Evolutionary conservation across 2,113 vertebrate genomes (phyloP).

Genomic region (Thunnus maccoyii): DNA sequence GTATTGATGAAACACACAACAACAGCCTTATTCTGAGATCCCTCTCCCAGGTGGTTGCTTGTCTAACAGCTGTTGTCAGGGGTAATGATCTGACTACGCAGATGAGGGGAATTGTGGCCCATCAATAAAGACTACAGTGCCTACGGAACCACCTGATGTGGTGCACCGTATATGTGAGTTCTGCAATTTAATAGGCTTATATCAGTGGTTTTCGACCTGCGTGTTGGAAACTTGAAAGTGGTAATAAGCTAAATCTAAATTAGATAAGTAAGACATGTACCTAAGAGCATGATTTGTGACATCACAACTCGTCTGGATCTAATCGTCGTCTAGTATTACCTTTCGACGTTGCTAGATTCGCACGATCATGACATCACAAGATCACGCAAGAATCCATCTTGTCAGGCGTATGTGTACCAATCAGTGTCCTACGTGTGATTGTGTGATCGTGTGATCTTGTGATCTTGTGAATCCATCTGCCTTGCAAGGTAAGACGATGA

Average conservation of each 20-base stretch:
- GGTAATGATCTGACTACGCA: slow-evolving; percentile 55
- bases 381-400: too few relatives aligned
- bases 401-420: too few relatives aligned
- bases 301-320: too few relatives aligned
- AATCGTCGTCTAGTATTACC: too few relatives aligned
- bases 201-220: neutral
- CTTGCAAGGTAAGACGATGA: too few relatives aligned
- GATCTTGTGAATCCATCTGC: too few relatives aligned
- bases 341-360: too few relatives aligned
- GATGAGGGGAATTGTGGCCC: slow-evolving; percentile 21
- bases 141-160: slow-evolving; percentile 36
- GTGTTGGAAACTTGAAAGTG: neutral
- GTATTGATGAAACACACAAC: slow-evolving; percentile 40
- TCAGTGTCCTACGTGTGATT: too few relatives aligned
- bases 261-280: too few relatives aligned
- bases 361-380: too few relatives aligned
- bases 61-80: slow-evolving; percentile 48
- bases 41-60: slow-evolving; percentile 47
- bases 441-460: too few relatives aligned
- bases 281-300: too few relatives aligned
- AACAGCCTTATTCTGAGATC: slow-evolving; percentile 35
- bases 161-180: slow-evolving; percentile 1
- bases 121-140: slow-evolving; percentile 43
- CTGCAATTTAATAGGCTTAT: neutral
- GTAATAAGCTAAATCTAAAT: neutral